A percentile compares a stretch with the other conserved stretches of the same genome.
Conservation (phyloP, 2,113 vertebrate species). For the Numenius arquata region DNA sequence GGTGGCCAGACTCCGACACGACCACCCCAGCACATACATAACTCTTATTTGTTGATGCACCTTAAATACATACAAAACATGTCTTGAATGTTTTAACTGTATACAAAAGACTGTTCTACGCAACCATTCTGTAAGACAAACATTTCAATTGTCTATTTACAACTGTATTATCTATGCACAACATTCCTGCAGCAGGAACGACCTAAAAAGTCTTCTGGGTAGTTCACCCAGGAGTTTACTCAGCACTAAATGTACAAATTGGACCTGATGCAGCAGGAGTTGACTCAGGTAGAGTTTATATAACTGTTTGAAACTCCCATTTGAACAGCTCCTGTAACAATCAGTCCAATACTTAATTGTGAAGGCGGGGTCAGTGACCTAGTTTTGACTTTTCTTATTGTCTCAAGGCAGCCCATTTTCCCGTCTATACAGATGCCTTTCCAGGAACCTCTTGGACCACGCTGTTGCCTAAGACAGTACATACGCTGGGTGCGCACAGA, state of each 20-base stretch:
- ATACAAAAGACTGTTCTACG: background rate
- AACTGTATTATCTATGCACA: background rate
- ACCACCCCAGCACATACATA: rapidly evolving
- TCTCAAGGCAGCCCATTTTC: background rate
- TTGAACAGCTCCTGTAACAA: background rate
- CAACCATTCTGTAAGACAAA: background rate
- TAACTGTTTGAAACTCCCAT: background rate
- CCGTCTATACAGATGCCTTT: rapidly evolving
- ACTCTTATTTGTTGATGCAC: background rate
- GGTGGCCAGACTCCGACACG: background rate
- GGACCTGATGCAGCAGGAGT: background rate
- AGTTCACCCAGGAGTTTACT: background rate
- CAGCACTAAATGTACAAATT: background rate
- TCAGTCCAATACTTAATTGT: background rate
- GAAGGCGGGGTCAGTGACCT: background rate
- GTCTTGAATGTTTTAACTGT: background rate
- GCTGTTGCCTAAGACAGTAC: background rate
- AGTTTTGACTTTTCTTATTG: background rate
- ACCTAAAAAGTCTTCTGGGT: rapidly evolving
- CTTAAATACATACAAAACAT: rapidly evolving
- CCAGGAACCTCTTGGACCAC: background rate
- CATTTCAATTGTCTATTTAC: background rate
- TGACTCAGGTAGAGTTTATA: background rate
- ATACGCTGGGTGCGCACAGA: background rate
- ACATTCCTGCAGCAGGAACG: background rate